These are phyloP conservation scores for Metalampra italica DNA, from an alignment of 2,888 invertebrate species.

Conservation along the genomic window DNA sequence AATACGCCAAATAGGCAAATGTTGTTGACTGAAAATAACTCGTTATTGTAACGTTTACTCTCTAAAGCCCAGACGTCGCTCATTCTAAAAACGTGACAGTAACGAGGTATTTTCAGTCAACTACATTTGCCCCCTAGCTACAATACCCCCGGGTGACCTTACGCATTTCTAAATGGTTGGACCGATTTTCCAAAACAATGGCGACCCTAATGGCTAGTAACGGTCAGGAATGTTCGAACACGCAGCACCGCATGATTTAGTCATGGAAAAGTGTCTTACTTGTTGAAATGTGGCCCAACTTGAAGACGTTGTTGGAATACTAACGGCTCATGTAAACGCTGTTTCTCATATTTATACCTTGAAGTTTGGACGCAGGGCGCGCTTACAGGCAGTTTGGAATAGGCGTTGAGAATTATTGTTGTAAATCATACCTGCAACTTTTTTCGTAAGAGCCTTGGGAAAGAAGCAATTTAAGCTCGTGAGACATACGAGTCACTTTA, in stretches of 20 bases:
- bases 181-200: conserved; percentile 10
- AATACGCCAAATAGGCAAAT: no score
- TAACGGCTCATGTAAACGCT: conserved; percentile 53
- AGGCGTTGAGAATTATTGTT: not conserved
- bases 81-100: no score
- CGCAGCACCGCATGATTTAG: conserved; percentile 46
- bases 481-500: not conserved
- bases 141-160: no score
- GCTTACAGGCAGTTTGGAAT: conserved; percentile 1
- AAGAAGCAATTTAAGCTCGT: not conserved
- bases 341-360: conserved; percentile 46
- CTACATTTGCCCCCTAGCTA: no score
- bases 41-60: no score
- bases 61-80: no score
- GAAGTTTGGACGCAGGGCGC: conserved; percentile 4
- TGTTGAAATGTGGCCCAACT: conserved; percentile 57
- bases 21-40: no score
- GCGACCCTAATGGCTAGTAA: conserved; percentile 11
- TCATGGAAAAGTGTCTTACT: conserved; percentile 50
- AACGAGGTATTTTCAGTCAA: no score
- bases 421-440: conserved; percentile 9
- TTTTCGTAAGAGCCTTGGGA: not conserved
- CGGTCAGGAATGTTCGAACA: conserved; percentile 18
- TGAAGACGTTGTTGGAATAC: conserved; percentile 46
- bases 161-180: no score